Evolutionary conservation across 1,140 invertebrate genomes (phyloP), one percentile per base, ranked within the genome.

Genomic region (Meloidogyne exigua): DNA sequence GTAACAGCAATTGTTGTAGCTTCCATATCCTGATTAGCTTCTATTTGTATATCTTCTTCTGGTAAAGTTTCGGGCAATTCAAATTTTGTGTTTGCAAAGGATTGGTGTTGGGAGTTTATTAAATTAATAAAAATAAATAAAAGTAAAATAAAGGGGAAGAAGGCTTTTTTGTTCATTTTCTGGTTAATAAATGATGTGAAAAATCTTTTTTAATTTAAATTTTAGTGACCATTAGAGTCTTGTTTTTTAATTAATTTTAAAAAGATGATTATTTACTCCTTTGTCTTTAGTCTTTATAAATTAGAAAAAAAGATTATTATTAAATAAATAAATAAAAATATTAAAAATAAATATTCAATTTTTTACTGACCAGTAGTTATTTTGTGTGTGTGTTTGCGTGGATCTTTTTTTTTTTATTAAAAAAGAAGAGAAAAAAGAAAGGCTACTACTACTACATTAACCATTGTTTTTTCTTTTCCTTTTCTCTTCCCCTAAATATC

Each of bases 41-140:
- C 62, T 13, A 77, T 28, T 62, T 63, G 21, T 25, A 49, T 21
- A 18, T 49, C 23, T 23, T 32, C 81, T 25, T 65, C 44, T 9
- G 81, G 81, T 68, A 82, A 68, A 71, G 75, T 68, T 26, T 76
- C 28, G 36, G 68, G 72, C 62, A 82, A 72, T 21, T 82, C 81
- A 63, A 82, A 82, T 78, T 81, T 84, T 13, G 81, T 84, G 42
- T 75, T 66, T n/a, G 78, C 82, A 79, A 82, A 82, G 9, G 75
- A 77, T 76, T 65, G 44, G n/a, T 81, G 82, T 26, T 68, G 63
- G 11, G 15, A 25, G 26, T 42, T 23, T 13, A 73, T 36, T 36
- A 64, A 18, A 36, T 28, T 62, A 4, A n/a, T 23, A 66, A 25
- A 15, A 32, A 12, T 18, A 23, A 72, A 62, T 32, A 15, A 21